Conservation (phyloP, 2,888 invertebrate species). For the Rhodophaea formosa region DNA sequence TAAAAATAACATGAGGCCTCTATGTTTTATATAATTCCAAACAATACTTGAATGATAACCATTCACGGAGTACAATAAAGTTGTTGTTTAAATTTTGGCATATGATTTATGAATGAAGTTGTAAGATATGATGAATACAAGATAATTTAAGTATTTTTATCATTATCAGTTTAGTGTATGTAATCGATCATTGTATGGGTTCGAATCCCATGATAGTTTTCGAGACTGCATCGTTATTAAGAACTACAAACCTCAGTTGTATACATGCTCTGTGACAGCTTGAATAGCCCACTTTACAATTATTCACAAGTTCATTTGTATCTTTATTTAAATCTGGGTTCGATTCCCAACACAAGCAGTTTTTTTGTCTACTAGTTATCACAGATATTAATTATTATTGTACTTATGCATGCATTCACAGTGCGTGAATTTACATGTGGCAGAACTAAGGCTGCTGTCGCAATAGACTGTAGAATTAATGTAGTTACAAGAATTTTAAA, state of each 20-base stretch:
- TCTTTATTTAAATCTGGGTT: background rate
- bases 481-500: too few relatives aligned
- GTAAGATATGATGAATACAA: background rate
- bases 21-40: background rate
- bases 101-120: background rate
- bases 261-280: too few relatives aligned
- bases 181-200: conserved; percentile 3
- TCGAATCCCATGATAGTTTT: conserved; percentile 9
- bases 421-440: too few relatives aligned
- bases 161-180: too few relatives aligned
- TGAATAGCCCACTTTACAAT: too few relatives aligned
- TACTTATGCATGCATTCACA: background rate
- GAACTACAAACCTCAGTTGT: too few relatives aligned
- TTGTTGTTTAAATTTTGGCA: background rate
- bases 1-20: background rate
- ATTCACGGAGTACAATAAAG: background rate
- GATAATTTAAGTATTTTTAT: too few relatives aligned
- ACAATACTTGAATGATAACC: background rate
- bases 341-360: background rate
- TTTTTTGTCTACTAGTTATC: background rate
- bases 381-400: background rate
- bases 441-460: too few relatives aligned
- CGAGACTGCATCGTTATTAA: background rate
- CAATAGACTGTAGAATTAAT: too few relatives aligned
- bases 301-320: too few relatives aligned